phyloP scores from a whole-genome alignment of 2,888 invertebrate species.

The Drosophila trichaetosa region DNA sequence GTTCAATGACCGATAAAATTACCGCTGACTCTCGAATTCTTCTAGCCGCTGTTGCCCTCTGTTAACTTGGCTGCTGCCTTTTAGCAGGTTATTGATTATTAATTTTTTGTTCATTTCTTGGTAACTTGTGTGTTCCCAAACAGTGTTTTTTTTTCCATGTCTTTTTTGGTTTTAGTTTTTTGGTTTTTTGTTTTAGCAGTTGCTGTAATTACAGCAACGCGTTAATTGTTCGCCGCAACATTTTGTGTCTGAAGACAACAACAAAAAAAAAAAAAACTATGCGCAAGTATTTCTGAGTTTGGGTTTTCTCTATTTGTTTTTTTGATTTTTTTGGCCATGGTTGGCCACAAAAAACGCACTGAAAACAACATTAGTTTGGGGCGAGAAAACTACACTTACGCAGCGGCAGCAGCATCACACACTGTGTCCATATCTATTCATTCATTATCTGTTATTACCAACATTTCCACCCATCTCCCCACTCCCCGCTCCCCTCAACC shows the following conservation, averaged over 20 bases:
- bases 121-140: slow-evolving; percentile 47
- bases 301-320: slow-evolving; percentile 61
- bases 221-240: slow-evolving; percentile 72
- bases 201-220: slow-evolving; percentile 76
- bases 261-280: neutral
- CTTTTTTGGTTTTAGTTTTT: slow-evolving; percentile 21
- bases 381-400: slow-evolving; percentile 80
- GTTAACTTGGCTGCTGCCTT: slow-evolving; percentile 61
- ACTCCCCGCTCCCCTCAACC: fast-evolving
- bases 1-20: slow-evolving; percentile 79
- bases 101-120: slow-evolving; percentile 54
- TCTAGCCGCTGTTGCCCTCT: slow-evolving; percentile 1
- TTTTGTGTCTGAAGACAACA: slow-evolving; percentile 17
- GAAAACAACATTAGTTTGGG: slow-evolving; percentile 59
- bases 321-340: slow-evolving; percentile 51
- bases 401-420: slow-evolving; percentile 39
- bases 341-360: slow-evolving; percentile 16
- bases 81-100: slow-evolving; percentile 81
- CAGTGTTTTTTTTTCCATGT: slow-evolving; percentile 25
- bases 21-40: slow-evolving; percentile 47
- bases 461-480: slow-evolving; percentile 22
- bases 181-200: slow-evolving; percentile 60
- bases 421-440: slow-evolving; percentile 52
- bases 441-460: slow-evolving; percentile 57
- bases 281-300: slow-evolving; percentile 15